Conservation (phyloP, 2,113 vertebrate species). For the Cynocephalus volans region DNA sequence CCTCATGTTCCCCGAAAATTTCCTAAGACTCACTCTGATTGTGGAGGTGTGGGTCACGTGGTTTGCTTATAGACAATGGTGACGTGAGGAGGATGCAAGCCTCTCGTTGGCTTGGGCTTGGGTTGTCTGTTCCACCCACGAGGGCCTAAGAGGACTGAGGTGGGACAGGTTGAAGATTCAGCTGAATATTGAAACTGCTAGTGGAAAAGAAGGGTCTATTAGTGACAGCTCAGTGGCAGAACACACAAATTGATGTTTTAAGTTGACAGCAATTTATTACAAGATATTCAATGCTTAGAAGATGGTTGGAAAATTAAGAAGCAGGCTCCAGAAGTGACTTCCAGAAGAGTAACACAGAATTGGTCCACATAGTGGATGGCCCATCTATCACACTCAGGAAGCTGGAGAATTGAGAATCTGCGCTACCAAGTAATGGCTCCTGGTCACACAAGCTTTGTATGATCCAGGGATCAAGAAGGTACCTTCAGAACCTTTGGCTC, state of each 20-base stretch:
- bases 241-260: background rate
- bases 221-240: background rate
- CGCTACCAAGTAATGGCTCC: background rate
- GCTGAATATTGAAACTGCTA: background rate
- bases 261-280: background rate
- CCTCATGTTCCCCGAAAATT: background rate
- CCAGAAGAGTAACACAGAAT: background rate
- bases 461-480: background rate
- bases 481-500: background rate
- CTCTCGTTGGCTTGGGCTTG: background rate
- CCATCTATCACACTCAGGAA: background rate
- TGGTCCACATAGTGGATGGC: rapidly evolving
- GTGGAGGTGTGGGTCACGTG: too few species aligned
- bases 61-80: background rate
- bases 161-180: too few species aligned
- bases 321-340: background rate
- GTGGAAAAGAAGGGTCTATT: background rate
- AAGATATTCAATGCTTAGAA: background rate
- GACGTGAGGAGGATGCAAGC: rapidly evolving
- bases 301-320: background rate
- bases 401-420: background rate
- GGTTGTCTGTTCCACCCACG: too few species aligned
- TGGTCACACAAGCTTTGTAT: background rate
- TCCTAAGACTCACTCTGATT: background rate
- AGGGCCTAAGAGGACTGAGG: background rate